A percentile compares a stretch with the other conserved stretches of the same genome.
phyloP scores from a whole-genome alignment of 2,888 invertebrate genomes.

The Stenolophus ochropezus region DNA sequence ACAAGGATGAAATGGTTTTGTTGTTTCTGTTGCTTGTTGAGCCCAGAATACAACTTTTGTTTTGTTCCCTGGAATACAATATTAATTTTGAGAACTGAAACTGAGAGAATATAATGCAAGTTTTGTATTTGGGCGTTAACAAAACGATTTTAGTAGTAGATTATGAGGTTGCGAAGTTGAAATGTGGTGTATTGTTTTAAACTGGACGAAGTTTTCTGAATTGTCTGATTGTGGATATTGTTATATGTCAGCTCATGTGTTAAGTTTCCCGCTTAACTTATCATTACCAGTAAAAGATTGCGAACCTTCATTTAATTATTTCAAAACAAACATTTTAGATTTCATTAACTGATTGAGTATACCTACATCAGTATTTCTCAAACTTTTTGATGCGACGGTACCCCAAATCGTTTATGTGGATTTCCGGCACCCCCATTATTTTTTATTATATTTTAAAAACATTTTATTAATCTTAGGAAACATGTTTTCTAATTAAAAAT shows the following conservation, averaged over 20 bases:
- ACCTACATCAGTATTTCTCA: no score
- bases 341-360: no score
- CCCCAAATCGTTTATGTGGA: no score
- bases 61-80: conserved; percentile 41
- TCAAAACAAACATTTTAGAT: no score
- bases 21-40: conserved; percentile 44
- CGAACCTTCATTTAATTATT: neutral
- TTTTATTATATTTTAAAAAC: no score
- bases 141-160: conserved; percentile 34
- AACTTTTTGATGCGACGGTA: no score
- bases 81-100: conserved; percentile 42
- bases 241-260: neutral
- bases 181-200: conserved; percentile 1
- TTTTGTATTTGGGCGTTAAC: conserved; percentile 40
- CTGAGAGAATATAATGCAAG: conserved; percentile 23
- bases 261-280: neutral
- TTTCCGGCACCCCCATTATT: no score
- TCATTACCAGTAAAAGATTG: neutral
- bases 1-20: conserved; percentile 21
- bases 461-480: no score
- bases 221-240: conserved; percentile 7
- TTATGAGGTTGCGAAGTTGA: conserved; percentile 16
- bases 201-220: conserved; percentile 1
- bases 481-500: no score
- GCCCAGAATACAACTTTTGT: conserved; percentile 37